A percentile compares a stretch with the other conserved stretches of the same genome.
phyloP scores from a whole-genome alignment of 2,113 vertebrate genomes.

The Caracal caracal region DNA sequence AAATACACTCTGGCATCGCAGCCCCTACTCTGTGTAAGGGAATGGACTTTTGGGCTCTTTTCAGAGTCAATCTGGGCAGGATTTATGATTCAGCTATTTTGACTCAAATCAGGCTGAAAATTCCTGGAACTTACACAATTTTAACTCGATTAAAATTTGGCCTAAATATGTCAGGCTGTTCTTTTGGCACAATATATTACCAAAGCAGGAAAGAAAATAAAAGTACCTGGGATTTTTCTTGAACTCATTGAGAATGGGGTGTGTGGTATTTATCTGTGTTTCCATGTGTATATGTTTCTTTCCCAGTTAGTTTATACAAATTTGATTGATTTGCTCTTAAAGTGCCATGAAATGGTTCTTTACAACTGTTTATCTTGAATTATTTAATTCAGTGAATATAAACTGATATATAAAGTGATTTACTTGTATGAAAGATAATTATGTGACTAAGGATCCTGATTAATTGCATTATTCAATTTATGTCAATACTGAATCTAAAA shows the following conservation, averaged over 20 bases:
- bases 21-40: background rate
- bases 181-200: background rate
- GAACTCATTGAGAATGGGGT: background rate
- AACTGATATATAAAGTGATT: conserved; percentile 59
- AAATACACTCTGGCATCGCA: background rate
- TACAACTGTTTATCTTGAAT: conserved; percentile 62
- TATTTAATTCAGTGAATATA: conserved; percentile 64
- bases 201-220: background rate
- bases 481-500: conserved; percentile 21
- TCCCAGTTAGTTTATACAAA: background rate
- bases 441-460: conserved; percentile 49
- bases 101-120: conserved; percentile 48
- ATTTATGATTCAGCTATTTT: conserved; percentile 53
- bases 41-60: background rate
- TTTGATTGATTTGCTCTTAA: conserved; percentile 42
- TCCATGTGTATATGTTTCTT: background rate
- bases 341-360: background rate
- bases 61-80: background rate
- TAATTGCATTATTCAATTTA: conserved; percentile 65
- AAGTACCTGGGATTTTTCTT: conserved; percentile 1
- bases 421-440: conserved; percentile 61
- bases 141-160: conserved; percentile 64
- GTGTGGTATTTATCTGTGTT: background rate
- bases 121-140: background rate
- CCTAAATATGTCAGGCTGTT: conserved; percentile 14